phyloP scores from a whole-genome alignment of 2,888 invertebrate genomes.

The Neoitamus cyanurus region DNA sequence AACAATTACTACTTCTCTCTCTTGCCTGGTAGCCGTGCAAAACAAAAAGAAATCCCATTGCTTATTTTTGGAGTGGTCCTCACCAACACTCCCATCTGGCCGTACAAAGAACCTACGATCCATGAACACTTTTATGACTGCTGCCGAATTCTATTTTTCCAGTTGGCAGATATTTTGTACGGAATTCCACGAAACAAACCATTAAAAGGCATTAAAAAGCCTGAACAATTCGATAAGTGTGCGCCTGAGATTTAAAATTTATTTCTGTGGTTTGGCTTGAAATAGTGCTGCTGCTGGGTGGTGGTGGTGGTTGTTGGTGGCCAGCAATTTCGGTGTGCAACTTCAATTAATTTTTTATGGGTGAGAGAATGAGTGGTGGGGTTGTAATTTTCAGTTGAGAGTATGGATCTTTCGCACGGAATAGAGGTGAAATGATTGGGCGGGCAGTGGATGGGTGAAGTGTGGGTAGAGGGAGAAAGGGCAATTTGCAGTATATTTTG shows the following conservation, averaged over 20 bases:
- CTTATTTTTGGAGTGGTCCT: background rate
- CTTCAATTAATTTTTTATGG: slow-evolving; percentile 1
- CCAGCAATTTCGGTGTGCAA: background rate
- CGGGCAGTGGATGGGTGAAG: background rate
- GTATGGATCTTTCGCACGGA: background rate
- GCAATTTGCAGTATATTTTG: background rate
- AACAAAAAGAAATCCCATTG: background rate
- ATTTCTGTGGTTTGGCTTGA: background rate
- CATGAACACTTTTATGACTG: background rate
- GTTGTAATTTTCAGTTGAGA: background rate
- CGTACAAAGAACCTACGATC: background rate
- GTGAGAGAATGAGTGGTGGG: background rate
- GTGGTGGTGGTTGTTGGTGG: background rate
- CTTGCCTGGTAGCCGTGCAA: background rate
- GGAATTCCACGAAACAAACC: background rate
- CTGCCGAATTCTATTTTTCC: background rate
- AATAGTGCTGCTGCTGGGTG: background rate
- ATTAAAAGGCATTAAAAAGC: slow-evolving; percentile 1
- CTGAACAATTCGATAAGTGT: slow-evolving; percentile 1
- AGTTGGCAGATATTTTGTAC: background rate
- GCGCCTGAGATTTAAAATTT: background rate
- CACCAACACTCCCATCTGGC: background rate
- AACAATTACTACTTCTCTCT: background rate
- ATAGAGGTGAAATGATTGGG: background rate
- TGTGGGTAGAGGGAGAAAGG: background rate